Evolutionary conservation across 2,888 invertebrate genomes (phyloP).

Genomic region (Anoplius nigerrimus): DNA sequence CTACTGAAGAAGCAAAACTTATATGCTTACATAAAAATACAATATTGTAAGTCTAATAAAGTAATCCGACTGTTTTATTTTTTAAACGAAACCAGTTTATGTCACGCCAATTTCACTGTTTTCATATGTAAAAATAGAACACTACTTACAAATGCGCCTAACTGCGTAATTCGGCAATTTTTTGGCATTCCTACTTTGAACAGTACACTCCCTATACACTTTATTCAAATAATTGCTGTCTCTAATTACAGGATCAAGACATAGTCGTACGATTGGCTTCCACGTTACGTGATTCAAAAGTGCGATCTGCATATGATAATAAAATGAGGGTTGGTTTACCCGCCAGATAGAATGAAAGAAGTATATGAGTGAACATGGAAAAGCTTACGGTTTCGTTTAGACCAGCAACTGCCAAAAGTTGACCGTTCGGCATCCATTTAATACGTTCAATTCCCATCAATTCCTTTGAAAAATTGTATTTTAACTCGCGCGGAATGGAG

Average conservation of each 20-base stretch:
- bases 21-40: neutral
- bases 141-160: conserved; percentile 62
- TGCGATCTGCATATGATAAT: conserved; percentile 54
- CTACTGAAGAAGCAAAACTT: conserved; percentile 52
- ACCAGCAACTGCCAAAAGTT: conserved; percentile 67
- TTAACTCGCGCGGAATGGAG: neutral
- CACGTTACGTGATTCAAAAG: conserved; percentile 70
- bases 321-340: neutral
- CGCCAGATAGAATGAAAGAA: neutral
- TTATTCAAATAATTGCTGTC: conserved; percentile 63
- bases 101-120: neutral
- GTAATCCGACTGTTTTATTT: too few relatives aligned
- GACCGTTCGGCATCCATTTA: conserved; percentile 68
- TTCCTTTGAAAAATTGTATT: conserved; percentile 34
- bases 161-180: conserved; percentile 33
- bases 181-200: conserved; percentile 51
- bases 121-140: conserved; percentile 6
- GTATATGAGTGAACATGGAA: neutral
- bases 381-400: conserved; percentile 67
- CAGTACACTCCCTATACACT: conserved; percentile 64
- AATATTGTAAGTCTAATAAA: neutral
- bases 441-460: conserved; percentile 67
- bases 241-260: conserved; percentile 66
- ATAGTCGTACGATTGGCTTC: conserved; percentile 63
- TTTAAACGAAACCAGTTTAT: too few relatives aligned